Conservation (phyloP, 2,888 invertebrate genomes). For the Drosophila merina region DNA sequence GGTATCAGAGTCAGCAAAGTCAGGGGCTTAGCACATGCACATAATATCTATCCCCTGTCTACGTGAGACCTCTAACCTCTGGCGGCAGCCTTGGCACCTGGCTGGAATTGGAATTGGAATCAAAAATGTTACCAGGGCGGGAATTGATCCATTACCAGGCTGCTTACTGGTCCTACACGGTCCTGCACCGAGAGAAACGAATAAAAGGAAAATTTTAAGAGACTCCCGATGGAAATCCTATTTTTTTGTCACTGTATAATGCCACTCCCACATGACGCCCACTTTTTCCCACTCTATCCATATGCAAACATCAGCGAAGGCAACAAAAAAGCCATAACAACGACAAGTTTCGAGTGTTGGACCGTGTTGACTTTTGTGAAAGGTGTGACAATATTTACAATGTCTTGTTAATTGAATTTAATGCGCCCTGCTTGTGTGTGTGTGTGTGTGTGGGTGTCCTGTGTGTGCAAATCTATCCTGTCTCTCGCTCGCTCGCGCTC, state of each 20-base stretch:
- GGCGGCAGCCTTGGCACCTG: slow-evolving; percentile 1
- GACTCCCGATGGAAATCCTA: no score
- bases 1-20: slow-evolving; percentile 11
- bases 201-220: no score
- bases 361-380: slow-evolving; percentile 58
- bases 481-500: not conserved
- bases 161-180: slow-evolving; percentile 10
- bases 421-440: slow-evolving; percentile 24
- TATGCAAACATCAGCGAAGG: slow-evolving; percentile 25
- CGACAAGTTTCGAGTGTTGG: slow-evolving; percentile 48
- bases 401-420: slow-evolving; percentile 65
- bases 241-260: not conserved
- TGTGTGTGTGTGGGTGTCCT: not conserved
- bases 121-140: slow-evolving; percentile 29
- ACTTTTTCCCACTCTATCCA: slow-evolving; percentile 6
- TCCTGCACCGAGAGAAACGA: slow-evolving; percentile 3
- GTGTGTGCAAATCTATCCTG: not conserved
- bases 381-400: slow-evolving; percentile 70
- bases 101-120: slow-evolving; percentile 25
- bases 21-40: slow-evolving; percentile 26
- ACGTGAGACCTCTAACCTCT: slow-evolving; percentile 29
- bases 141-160: slow-evolving; percentile 46
- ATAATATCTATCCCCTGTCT: slow-evolving; percentile 3
- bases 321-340: slow-evolving; percentile 7
- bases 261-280: not conserved